These are phyloP conservation scores for Larimichthys polyactis DNA, from an alignment of 2,113 vertebrate genomes.

Conservation along the genomic window DNA sequence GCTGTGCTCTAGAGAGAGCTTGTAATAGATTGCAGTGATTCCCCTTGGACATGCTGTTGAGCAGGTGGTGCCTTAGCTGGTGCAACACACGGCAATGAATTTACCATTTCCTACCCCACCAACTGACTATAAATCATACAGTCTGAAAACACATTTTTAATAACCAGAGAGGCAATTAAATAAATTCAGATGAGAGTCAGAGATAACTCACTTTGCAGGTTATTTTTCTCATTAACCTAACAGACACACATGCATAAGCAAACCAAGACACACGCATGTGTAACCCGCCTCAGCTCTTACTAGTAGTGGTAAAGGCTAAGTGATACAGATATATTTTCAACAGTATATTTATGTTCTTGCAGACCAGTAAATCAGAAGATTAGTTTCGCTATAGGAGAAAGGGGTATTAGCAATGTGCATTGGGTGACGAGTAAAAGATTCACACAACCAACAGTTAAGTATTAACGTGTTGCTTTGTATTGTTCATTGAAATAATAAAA, in stretches of 20 bases:
- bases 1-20: constrained; percentile 82
- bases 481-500: too few relatives aligned
- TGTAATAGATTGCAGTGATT: constrained; percentile 84
- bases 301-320: too few relatives aligned
- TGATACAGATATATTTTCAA: too few relatives aligned
- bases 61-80: constrained; percentile 83
- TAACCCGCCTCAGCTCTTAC: too few relatives aligned
- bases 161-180: constrained; percentile 75
- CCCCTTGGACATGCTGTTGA: constrained; percentile 82
- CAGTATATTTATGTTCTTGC: too few relatives aligned
- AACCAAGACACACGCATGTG: not conserved
- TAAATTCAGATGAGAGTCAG: constrained; percentile 61
- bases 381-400: too few relatives aligned
- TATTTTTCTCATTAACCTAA: constrained; percentile 65
- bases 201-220: constrained; percentile 60
- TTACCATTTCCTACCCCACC: constrained; percentile 77
- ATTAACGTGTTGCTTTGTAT: too few relatives aligned
- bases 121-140: constrained; percentile 81
- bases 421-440: too few relatives aligned
- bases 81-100: constrained; percentile 80
- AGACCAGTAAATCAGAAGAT: too few relatives aligned
- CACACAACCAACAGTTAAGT: too few relatives aligned
- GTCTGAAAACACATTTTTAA: constrained; percentile 76
- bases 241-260: constrained; percentile 11
- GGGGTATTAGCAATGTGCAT: too few relatives aligned